phyloP scores from a whole-genome alignment of 1,140 invertebrate species.

The Leptinotarsa lineolata region DNA sequence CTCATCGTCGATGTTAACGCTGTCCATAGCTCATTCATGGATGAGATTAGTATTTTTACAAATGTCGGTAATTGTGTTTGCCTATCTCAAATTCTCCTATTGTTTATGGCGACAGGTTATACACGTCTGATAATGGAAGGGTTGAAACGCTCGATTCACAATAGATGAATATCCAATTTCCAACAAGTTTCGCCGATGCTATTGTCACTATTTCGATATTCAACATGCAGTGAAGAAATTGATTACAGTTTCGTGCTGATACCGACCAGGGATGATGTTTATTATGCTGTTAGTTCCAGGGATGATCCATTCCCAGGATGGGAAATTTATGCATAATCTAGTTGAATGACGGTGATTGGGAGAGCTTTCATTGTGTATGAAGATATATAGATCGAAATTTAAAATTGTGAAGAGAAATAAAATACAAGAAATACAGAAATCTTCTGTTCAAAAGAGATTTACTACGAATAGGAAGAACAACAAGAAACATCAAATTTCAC shows the following conservation, averaged over 20 bases:
- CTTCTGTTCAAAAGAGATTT: too few relatives aligned
- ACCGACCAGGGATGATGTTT: background rate
- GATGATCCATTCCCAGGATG: background rate
- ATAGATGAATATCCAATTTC: slow-evolving; percentile 45
- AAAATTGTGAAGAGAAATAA: too few relatives aligned
- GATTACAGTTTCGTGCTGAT: slow-evolving; percentile 6
- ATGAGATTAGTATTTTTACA: slow-evolving; percentile 48
- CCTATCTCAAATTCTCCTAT: slow-evolving; percentile 44
- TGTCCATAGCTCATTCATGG: slow-evolving; percentile 38
- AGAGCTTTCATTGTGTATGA: too few relatives aligned
- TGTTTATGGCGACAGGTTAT: slow-evolving; percentile 37
- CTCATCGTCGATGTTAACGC: slow-evolving; percentile 36
- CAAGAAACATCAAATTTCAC: too few relatives aligned
- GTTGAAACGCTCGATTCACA: slow-evolving; percentile 28
- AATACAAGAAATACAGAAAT: too few relatives aligned
- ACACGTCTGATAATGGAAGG: slow-evolving; percentile 27
- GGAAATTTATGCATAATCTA: too few relatives aligned
- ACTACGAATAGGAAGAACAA: too few relatives aligned
- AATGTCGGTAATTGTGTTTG: slow-evolving; percentile 48
- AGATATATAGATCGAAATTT: too few relatives aligned
- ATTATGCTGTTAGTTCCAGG: background rate
- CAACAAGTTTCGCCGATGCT: slow-evolving; percentile 27
- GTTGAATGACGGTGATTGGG: too few relatives aligned
- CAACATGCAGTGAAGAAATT: slow-evolving; percentile 21
- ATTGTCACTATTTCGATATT: slow-evolving; percentile 39